These are phyloP conservation scores for Sialia sialis DNA, from an alignment of 2,113 vertebrate genomes.

Conservation along the genomic window DNA sequence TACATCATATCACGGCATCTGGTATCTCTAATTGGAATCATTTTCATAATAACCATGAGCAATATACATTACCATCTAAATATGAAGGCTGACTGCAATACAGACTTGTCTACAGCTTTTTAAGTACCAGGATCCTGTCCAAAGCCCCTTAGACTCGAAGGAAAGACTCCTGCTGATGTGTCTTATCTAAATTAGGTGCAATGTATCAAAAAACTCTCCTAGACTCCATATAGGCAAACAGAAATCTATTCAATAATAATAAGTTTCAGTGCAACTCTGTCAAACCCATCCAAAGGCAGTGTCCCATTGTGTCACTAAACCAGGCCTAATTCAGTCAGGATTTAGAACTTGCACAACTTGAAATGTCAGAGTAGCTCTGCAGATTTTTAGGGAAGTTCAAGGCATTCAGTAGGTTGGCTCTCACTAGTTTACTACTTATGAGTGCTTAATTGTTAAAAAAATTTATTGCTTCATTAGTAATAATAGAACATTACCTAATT, in stretches of 20 bases:
- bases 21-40: constrained; percentile 63
- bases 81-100: constrained; percentile 41
- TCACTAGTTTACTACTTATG: background rate
- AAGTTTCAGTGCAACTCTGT: background rate
- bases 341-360: background rate
- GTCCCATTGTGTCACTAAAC: background rate
- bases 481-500: background rate
- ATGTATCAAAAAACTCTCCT: background rate
- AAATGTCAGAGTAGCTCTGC: background rate
- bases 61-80: constrained; percentile 54
- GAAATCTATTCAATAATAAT: background rate
- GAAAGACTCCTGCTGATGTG: background rate
- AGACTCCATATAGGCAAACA: background rate
- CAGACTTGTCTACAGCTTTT: constrained; percentile 34
- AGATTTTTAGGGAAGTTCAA: background rate
- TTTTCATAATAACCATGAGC: constrained; percentile 66
- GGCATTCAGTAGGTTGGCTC: background rate
- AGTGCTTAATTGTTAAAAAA: background rate
- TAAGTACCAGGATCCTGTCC: constrained; percentile 25
- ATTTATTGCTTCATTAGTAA: background rate
- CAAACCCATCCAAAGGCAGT: background rate
- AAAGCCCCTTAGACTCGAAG: background rate
- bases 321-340: background rate
- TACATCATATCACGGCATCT: constrained; percentile 54
- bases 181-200: background rate